Base-by-base conservation (phyloP, 2,113 vertebrate genomes). In the Ceyx cyanopectus region DNA sequence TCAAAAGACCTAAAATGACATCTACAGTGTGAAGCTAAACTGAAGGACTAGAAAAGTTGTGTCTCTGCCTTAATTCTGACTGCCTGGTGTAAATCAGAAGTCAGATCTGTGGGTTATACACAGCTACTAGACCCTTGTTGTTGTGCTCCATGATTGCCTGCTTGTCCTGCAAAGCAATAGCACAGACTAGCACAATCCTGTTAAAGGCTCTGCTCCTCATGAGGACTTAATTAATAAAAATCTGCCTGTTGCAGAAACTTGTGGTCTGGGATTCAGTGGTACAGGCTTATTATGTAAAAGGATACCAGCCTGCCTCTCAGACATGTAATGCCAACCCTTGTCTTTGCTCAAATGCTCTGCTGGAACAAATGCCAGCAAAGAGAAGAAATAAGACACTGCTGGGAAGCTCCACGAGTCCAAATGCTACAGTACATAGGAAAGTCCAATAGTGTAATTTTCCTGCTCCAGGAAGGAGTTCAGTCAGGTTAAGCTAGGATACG, bases 141-240 rank as follows among this genome's bases (percentile, higher is more conserved):
- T 54, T 2, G 2, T 61, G 34, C 34, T 75, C 34, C 9, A 2
- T 21, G 12, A 34, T n/a, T 29, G 61, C 34, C 53, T 58, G 32
- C 18, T 73, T 60, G 37, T 60, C 69, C 91, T 83, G 60, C 87
- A 93, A 76, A 84, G 6, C 27, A 15, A 30, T 20, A 50, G 24
- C 41, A 58, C 50, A 77, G 73, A 72, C 30, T 26, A 84, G 70
- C 57, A 65, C 14, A 53, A 51, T 12, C 16, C 63, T 69, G 91
- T 66, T 54, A 92, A 96, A 93, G 46, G 6, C 72, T 89, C 80
- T 94, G 73, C 37, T 93, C 58, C 57, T 92, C 76, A 46, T 63
- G 63, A 68, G 69, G 72, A 86, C 90, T 96, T 94, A 91, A 95
- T 95, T 90, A 93, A 37, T 50, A 78, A 92, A 77, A 85, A 69